These are phyloP conservation scores for Dicycla oo DNA, from an alignment of 2,888 invertebrate species.

Conservation along the genomic window DNA sequence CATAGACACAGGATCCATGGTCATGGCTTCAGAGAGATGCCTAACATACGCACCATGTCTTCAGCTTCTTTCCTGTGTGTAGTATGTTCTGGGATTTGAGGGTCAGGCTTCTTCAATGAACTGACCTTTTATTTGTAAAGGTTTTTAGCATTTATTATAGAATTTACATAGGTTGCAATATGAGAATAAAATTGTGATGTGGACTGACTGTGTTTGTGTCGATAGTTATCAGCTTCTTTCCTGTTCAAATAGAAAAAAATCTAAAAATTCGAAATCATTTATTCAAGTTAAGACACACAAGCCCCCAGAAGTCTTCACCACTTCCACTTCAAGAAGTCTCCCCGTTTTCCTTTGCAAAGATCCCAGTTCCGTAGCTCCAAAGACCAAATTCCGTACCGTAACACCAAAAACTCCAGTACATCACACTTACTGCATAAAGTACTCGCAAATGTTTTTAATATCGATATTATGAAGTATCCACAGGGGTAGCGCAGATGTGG, in stretches of 20 bases:
- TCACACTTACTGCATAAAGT: slow-evolving; percentile 44
- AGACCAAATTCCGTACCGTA: neutral
- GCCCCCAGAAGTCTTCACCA: neutral
- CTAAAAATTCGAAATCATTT: neutral
- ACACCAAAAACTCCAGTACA: slow-evolving; percentile 26
- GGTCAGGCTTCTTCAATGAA: too few relatives aligned
- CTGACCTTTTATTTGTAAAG: too few relatives aligned
- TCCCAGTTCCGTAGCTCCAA: neutral
- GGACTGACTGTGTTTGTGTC: too few relatives aligned
- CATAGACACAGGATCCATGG: too few relatives aligned
- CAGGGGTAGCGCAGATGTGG: slow-evolving; percentile 73
- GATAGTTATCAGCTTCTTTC: neutral
- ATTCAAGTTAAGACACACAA: neutral
- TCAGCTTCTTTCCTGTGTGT: too few relatives aligned
- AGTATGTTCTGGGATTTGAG: too few relatives aligned
- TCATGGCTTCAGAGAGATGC: neutral
- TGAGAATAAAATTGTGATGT: too few relatives aligned
- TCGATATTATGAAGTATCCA: slow-evolving; percentile 70
- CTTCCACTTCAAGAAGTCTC: neutral
- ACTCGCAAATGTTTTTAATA: slow-evolving; percentile 71
- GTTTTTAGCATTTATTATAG: too few relatives aligned
- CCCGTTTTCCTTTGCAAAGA: neutral
- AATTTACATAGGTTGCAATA: too few relatives aligned
- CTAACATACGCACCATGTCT: neutral
- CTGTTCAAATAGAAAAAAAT: neutral